Conservation (phyloP, 2,113 vertebrate species). For the Syrmaticus mikado region DNA sequence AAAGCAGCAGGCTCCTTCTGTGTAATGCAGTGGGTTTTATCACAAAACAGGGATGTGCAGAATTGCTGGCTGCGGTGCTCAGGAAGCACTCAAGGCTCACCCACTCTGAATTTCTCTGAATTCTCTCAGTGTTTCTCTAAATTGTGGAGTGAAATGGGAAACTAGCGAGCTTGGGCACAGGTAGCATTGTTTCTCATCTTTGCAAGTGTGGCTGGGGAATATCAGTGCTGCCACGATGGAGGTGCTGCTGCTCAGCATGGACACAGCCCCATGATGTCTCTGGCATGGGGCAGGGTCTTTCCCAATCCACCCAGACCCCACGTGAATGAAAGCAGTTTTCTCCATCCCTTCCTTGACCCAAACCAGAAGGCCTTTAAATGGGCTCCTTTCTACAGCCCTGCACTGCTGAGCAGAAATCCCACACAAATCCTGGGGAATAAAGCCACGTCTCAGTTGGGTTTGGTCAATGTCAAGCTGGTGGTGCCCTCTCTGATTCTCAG, state of each 20-base stretch:
- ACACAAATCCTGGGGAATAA: background rate
- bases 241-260: accelerated
- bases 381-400: background rate
- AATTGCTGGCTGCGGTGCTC: accelerated
- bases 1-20: background rate
- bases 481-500: background rate
- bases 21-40: background rate
- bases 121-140: background rate
- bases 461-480: background rate
- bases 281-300: background rate
- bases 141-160: accelerated
- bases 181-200: accelerated
- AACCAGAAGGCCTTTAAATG: accelerated
- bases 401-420: background rate
- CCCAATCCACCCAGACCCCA: accelerated
- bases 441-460: background rate
- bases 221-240: accelerated
- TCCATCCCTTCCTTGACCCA: background rate
- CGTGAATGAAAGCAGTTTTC: accelerated
- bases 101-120: too few relatives aligned
- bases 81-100: accelerated
- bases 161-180: accelerated
- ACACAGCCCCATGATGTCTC: accelerated
- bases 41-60: accelerated
- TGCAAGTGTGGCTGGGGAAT: accelerated